A percentile compares a stretch with the other conserved stretches of the same genome.
phyloP scores from a whole-genome alignment of 2,888 invertebrate species.

The Chloroclysta siterata region DNA sequence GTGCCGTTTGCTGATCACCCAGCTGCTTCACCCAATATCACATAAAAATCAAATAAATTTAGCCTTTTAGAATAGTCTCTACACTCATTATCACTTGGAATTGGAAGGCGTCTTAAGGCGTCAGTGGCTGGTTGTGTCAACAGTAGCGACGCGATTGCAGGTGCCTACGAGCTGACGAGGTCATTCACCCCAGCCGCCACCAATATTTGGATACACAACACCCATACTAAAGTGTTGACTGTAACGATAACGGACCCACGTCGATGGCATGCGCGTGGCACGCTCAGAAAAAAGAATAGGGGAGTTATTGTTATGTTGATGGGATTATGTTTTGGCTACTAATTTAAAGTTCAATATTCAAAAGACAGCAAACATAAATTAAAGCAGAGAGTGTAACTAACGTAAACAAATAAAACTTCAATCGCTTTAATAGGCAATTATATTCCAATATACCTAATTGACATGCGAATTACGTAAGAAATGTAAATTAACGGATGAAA shows the following conservation, averaged over 20 bases:
- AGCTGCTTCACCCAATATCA: neutral
- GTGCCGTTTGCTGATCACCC: neutral
- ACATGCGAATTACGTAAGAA: neutral
- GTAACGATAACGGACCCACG: slow-evolving; percentile 66
- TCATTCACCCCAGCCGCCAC: slow-evolving; percentile 74
- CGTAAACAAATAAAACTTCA: neutral
- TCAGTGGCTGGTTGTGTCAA: slow-evolving; percentile 73
- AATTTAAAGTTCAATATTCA: slow-evolving; percentile 15
- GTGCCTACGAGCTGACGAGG: slow-evolving; percentile 67
- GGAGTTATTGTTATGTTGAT: slow-evolving; percentile 43
- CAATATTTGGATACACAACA: slow-evolving; percentile 79
- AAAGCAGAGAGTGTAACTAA: slow-evolving; percentile 2
- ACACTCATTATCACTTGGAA: slow-evolving; percentile 74
- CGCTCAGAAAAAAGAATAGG: slow-evolving; percentile 48
- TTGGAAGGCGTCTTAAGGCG: slow-evolving; percentile 62
- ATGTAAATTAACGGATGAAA: neutral
- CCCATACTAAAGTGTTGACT: slow-evolving; percentile 57
- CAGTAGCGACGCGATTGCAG: slow-evolving; percentile 78
- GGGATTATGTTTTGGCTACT: slow-evolving; percentile 27
- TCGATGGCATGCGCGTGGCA: slow-evolving; percentile 57
- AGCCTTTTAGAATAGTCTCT: slow-evolving; percentile 1
- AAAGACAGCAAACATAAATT: slow-evolving; percentile 5
- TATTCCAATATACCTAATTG: neutral
- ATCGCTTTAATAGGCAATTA: slow-evolving; percentile 1
- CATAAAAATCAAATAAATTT: neutral